Conservation (phyloP, 2,113 vertebrate species). For the Anarhynchus alexandrinus region DNA sequence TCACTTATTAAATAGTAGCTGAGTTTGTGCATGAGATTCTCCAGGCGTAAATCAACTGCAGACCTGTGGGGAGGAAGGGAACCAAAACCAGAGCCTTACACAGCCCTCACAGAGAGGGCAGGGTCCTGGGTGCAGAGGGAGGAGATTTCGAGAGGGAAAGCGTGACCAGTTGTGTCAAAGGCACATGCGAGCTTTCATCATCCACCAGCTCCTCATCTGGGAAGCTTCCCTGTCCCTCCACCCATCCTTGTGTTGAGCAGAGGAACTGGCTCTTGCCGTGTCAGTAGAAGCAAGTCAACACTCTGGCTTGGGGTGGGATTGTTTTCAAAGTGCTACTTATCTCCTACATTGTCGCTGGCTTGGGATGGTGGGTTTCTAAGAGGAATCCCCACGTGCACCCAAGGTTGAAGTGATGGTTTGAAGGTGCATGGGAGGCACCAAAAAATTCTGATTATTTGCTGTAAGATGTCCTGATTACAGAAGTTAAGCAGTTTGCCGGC, state of each 20-base stretch:
- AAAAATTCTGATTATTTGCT: background rate
- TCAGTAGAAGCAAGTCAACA: background rate
- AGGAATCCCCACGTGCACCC: background rate
- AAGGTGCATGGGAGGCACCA: background rate
- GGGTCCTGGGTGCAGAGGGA: background rate
- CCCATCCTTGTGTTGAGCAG: background rate
- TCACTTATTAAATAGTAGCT: constrained; percentile 33
- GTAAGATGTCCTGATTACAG: background rate
- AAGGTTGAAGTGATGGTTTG: background rate
- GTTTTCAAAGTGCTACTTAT: background rate
- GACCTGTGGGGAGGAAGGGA: background rate
- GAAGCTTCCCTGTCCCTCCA: background rate
- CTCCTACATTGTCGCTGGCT: background rate
- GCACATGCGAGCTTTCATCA: background rate
- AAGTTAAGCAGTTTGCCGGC: background rate
- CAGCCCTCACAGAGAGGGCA: background rate
- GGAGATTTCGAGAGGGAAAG: background rate
- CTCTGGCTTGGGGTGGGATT: background rate
- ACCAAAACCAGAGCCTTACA: background rate
- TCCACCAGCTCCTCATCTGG: background rate
- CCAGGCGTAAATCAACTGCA: background rate
- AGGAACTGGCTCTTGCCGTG: background rate
- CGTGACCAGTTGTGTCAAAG: background rate
- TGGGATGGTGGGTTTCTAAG: background rate
- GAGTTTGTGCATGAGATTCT: background rate